These are phyloP conservation scores for Agrypnus murinus DNA, from an alignment of 2,888 invertebrate species.

Conservation along the genomic window DNA sequence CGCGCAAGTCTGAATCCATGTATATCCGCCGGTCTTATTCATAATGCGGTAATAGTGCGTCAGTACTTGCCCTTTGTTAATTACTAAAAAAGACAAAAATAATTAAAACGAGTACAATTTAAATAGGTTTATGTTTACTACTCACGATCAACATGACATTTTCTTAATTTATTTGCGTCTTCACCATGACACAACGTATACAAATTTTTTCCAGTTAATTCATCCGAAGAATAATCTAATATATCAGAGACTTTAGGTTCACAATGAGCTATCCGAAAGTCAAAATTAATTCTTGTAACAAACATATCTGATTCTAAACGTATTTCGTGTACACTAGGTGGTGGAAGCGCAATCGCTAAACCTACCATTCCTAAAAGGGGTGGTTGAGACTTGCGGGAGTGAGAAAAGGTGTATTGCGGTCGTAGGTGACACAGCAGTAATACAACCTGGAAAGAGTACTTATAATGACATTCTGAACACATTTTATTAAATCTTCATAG, in stretches of 20 bases:
- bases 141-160: slow-evolving; percentile 97
- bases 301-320: slow-evolving; percentile 96
- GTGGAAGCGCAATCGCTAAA: slow-evolving; percentile 95
- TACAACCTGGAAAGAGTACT: slow-evolving; percentile 83
- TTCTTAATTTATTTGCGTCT: slow-evolving; percentile 94
- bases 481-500: not conserved
- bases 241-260: slow-evolving; percentile 97
- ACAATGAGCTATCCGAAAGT: slow-evolving; percentile 97
- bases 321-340: slow-evolving; percentile 97
- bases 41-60: slow-evolving; percentile 97
- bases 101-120: not conserved
- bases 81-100: slow-evolving; percentile 78
- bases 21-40: slow-evolving; percentile 97
- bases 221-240: slow-evolving; percentile 94
- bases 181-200: slow-evolving; percentile 97
- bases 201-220: slow-evolving; percentile 93
- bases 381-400: slow-evolving; percentile 90
- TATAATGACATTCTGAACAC: slow-evolving; percentile 21
- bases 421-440: slow-evolving; percentile 92
- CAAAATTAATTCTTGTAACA: slow-evolving; percentile 95
- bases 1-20: slow-evolving; percentile 98
- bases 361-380: slow-evolving; percentile 95
- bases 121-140: not conserved
- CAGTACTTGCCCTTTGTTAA: slow-evolving; percentile 96
- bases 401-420: slow-evolving; percentile 94